A percentile compares a stretch with the other conserved stretches of the same genome.
These are phyloP conservation scores for Phoenoteleia sp. DNA, from an alignment of 2,888 invertebrate species.

Conservation along the genomic window DNA sequence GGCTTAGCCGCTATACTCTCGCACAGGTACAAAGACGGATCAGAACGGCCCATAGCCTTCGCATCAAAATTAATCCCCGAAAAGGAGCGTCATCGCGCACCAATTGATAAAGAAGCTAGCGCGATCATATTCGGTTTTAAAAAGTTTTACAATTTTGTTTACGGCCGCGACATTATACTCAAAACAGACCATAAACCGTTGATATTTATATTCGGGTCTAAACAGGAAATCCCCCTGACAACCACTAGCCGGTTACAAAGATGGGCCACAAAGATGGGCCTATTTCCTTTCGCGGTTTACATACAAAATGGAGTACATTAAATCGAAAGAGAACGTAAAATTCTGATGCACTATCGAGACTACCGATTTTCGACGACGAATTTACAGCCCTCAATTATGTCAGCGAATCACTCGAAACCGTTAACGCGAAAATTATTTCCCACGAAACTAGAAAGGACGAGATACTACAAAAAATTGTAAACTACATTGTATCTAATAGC, in stretches of 20 bases:
- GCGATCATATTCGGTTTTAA: too few relatives aligned
- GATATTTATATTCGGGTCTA: slow-evolving; percentile 13
- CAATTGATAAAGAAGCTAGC: slow-evolving; percentile 69
- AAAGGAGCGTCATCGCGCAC: slow-evolving; percentile 48
- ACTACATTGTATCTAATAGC: background rate
- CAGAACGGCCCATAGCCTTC: slow-evolving; percentile 58
- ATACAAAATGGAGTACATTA: slow-evolving; percentile 29
- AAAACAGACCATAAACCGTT: slow-evolving; percentile 63
- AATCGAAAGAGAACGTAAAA: background rate
- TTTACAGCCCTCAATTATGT: slow-evolving; percentile 12
- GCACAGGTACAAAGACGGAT: slow-evolving; percentile 63
- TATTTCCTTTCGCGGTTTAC: slow-evolving; percentile 57
- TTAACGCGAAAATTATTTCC: background rate
- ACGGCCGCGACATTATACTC: slow-evolving; percentile 40
- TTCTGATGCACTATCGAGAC: background rate
- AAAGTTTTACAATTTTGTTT: slow-evolving; percentile 63
- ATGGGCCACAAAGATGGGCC: slow-evolving; percentile 36
- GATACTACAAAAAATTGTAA: background rate
- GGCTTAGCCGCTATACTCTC: slow-evolving; percentile 62
- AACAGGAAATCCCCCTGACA: slow-evolving; percentile 40
- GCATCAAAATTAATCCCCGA: slow-evolving; percentile 65
- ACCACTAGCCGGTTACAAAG: slow-evolving; percentile 40
- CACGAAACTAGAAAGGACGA: slow-evolving; percentile 22
- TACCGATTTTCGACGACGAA: slow-evolving; percentile 3
- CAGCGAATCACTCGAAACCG: background rate